Conservation (phyloP, 2,888 invertebrate genomes). For the Ectemnius continuus region DNA sequence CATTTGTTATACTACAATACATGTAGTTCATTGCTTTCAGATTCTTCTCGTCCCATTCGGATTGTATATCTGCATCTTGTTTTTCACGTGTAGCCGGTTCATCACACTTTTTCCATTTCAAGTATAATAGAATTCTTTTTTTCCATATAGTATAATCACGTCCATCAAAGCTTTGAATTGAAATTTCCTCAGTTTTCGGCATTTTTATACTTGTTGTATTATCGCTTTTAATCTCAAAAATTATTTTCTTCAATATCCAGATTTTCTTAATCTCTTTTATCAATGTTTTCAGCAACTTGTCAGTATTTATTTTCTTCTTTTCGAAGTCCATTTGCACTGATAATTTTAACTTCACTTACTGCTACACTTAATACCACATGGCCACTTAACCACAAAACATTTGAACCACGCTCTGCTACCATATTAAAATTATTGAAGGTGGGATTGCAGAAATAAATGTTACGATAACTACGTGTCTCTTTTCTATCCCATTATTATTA, state of each 20-base stretch:
- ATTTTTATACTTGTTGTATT: not conserved
- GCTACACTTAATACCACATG: not conserved
- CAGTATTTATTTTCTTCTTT: not conserved
- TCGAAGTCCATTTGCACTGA: not conserved
- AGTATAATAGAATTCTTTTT: slow-evolving; percentile 43
- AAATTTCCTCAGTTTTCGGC: slow-evolving; percentile 33
- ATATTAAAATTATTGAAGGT: slow-evolving; percentile 6
- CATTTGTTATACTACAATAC: slow-evolving; percentile 21
- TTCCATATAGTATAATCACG: slow-evolving; percentile 54
- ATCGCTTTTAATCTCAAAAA: not conserved
- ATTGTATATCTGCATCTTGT: slow-evolving; percentile 13
- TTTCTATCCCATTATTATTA: too few species aligned
- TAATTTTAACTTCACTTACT: not conserved
- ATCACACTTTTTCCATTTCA: slow-evolving; percentile 36
- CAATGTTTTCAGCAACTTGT: too few species aligned
- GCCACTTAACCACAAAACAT: not conserved
- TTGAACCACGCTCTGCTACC: slow-evolving; percentile 35
- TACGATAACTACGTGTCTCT: too few species aligned
- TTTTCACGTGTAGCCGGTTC: slow-evolving; percentile 10
- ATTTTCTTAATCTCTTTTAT: not conserved
- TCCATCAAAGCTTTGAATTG: slow-evolving; percentile 51
- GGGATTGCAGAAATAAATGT: too few species aligned
- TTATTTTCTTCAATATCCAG: not conserved
- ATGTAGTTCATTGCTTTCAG: slow-evolving; percentile 51
- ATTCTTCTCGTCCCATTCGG: slow-evolving; percentile 46